Base-by-base conservation (phyloP, 2,797 vertebrate genomes). In the Borostomias antarcticus region DNA sequence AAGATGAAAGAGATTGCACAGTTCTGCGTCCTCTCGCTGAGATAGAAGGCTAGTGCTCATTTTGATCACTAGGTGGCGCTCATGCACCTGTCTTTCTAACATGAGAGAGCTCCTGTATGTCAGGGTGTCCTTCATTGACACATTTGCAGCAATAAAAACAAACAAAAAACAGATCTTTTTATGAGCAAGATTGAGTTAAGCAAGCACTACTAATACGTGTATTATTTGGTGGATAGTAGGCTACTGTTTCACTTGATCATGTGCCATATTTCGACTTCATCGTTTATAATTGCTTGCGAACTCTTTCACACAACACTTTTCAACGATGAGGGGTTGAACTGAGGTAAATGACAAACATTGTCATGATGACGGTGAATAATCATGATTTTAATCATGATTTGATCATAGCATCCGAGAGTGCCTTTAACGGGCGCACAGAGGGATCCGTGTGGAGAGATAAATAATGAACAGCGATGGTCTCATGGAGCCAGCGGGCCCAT, bases 401-500 rank as follows among this genome's bases (percentile, higher is more conserved):
- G 15, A 45, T 45, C n/a, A 17, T n/a, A 45, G n/a, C 3, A 17
- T n/a, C 13, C 40, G 2, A n/a, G 15, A 45, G 40, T 45, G 40
- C 40, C 40, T 45, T 43, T 45, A 13, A 45, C 40, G 0, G 40
- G 40, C 40, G n/a, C 40, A 15, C 40, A n/a, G 15, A 17, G 40
- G n/a, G 40, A 45, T 45, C 15, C 13, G 15, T 45, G 40, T n/a
- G 40, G 13, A 45, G 40, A 2, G 37, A 40, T n/a, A 79, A 76
- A 86, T 87, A 88, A 89, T 85, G 81, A 81, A 88, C 86, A 83
- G 76, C 64, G 72, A 23, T n/a, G 77, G 79, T 66, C 67, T 79
- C 35, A 68, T 19, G 15, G 85, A 87, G 88, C 88, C 89, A 89
- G 85, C 79, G 81, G 74, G 70, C 78, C 87, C 87, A 91, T 91